phyloP scores from a whole-genome alignment of 2,113 vertebrate species.

The Mesocricetus auratus region DNA sequence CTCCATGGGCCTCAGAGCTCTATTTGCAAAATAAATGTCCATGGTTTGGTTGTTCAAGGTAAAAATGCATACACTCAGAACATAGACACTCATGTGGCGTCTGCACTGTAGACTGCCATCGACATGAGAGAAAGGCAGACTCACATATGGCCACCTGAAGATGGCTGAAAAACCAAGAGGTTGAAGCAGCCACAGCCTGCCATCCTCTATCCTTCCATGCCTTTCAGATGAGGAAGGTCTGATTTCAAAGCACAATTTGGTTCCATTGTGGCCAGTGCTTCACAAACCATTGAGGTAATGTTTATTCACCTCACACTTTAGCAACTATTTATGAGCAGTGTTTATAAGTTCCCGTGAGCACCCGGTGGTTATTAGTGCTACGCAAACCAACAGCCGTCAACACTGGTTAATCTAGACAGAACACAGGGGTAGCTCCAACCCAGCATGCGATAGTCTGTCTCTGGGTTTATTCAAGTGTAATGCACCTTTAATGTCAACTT shows the following conservation, averaged over 20 bases:
- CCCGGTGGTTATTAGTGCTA: slow-evolving; percentile 25
- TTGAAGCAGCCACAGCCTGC: neutral
- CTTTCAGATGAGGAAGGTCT: slow-evolving; percentile 59
- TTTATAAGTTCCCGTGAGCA: slow-evolving; percentile 68
- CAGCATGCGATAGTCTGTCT: neutral
- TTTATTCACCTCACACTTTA: slow-evolving; percentile 71
- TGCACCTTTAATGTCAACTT: slow-evolving; percentile 67
- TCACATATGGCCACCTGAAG: neutral
- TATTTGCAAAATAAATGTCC: neutral
- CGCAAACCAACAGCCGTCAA: slow-evolving; percentile 24
- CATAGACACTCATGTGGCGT: neutral
- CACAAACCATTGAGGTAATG: slow-evolving; percentile 56
- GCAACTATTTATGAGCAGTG: slow-evolving; percentile 58
- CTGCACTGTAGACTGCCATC: no score
- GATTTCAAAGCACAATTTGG: slow-evolving; percentile 66
- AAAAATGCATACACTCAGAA: neutral
- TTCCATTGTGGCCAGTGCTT: neutral
- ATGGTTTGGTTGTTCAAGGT: neutral
- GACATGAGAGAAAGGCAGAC: neutral
- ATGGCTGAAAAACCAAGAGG: neutral
- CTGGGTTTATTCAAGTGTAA: slow-evolving; percentile 67
- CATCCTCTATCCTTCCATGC: neutral
- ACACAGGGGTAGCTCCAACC: slow-evolving; percentile 55
- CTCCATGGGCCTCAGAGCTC: neutral
- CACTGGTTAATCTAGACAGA: slow-evolving; percentile 66